Evolutionary conservation across 2,797 vertebrate genomes (phyloP).

Genomic region (Botia kubotai): DNA sequence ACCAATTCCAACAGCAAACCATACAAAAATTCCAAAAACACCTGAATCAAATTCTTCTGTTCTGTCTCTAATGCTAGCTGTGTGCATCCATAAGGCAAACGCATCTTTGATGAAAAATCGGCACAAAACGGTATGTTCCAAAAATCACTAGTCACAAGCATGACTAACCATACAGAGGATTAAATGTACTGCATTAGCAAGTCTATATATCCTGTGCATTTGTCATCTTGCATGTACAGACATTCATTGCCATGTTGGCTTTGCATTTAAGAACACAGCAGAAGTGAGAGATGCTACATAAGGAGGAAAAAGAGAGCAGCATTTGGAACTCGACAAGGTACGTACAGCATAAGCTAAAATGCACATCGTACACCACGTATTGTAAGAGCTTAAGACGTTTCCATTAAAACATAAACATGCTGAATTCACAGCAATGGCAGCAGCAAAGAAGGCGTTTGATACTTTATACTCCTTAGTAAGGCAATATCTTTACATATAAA

Average conservation of each 20-base stretch:
- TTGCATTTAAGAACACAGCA: conserved; percentile 22
- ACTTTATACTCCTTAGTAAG: conserved; percentile 49
- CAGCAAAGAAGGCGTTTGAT: conserved; percentile 54
- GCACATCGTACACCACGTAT: conserved; percentile 63
- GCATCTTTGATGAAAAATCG: conserved; percentile 6
- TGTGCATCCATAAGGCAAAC: conserved; percentile 28
- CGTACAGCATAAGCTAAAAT: conserved; percentile 61
- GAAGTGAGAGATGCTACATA: conserved; percentile 37
- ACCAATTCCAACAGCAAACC: conserved; percentile 33
- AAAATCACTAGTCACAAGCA: conserved; percentile 22
- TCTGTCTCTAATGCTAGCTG: conserved; percentile 22
- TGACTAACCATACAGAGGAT: conserved; percentile 17
- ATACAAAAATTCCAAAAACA: conserved; percentile 37
- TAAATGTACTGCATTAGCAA: background rate
- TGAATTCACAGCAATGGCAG: conserved; percentile 67
- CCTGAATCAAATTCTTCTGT: conserved; percentile 38
- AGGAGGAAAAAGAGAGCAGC: conserved; percentile 46
- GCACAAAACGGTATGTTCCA: background rate
- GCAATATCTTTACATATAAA: conserved; percentile 45
- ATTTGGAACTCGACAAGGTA: conserved; percentile 58
- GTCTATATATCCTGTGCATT: conserved; percentile 26
- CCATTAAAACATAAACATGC: conserved; percentile 66
- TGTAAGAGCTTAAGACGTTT: conserved; percentile 80
- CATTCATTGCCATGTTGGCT: conserved; percentile 1
- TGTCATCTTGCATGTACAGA: conserved; percentile 10